phyloP scores from a whole-genome alignment of 2,113 vertebrate species.

The Brachypteracias leptosomus region DNA sequence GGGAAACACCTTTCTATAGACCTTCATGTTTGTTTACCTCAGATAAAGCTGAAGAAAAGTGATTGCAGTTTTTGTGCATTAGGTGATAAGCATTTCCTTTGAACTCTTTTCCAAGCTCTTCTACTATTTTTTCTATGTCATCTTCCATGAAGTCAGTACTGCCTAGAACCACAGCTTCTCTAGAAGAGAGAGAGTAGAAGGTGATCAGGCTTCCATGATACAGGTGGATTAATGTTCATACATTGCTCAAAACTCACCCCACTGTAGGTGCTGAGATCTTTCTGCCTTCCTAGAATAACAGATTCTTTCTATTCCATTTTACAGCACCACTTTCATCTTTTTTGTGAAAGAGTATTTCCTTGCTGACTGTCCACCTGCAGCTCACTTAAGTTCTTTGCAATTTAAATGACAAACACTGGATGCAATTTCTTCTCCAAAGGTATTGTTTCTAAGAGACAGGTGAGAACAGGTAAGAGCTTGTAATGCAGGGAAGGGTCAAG shows the following conservation, averaged over 20 bases:
- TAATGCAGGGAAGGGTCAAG: background rate
- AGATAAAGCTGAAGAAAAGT: constrained; percentile 96
- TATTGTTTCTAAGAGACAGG: background rate
- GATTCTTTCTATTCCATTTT: background rate
- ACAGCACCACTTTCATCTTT: background rate
- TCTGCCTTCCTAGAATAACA: background rate
- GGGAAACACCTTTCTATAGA: background rate
- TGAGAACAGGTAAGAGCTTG: background rate
- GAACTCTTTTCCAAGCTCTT: constrained; percentile 98
- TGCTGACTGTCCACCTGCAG: background rate
- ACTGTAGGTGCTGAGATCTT: background rate
- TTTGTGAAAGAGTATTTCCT: background rate
- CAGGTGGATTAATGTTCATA: background rate
- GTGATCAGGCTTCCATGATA: background rate
- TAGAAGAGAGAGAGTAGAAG: constrained; percentile 51
- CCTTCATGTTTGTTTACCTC: constrained; percentile 79
- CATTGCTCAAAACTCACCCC: background rate
- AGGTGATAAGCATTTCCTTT: constrained; percentile 98
- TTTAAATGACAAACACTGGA: background rate
- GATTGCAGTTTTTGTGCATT: constrained; percentile 99
- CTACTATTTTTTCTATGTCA: constrained; percentile 94
- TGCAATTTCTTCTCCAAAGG: background rate
- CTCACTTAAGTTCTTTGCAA: background rate
- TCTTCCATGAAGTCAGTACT: constrained; percentile 98
- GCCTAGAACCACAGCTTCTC: constrained; percentile 95